phyloP scores from a whole-genome alignment of 2,888 invertebrate genomes.

The Aelia acuminata region DNA sequence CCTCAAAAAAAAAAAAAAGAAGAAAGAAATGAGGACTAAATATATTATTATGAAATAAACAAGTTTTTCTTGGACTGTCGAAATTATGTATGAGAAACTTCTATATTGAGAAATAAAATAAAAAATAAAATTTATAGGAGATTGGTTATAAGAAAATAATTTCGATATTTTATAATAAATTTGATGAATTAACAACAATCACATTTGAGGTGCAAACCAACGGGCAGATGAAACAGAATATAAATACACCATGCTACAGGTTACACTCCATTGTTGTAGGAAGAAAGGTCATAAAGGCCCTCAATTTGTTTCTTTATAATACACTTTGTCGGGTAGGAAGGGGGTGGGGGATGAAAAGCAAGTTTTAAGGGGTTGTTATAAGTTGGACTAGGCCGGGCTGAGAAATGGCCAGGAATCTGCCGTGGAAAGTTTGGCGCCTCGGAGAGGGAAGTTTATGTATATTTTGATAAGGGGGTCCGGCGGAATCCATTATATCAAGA shows the following conservation, averaged over 20 bases:
- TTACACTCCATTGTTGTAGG: constrained; percentile 1
- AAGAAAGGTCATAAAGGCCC: constrained; percentile 52
- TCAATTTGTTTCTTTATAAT: constrained; percentile 59
- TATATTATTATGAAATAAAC: too few species aligned
- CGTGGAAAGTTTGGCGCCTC: constrained; percentile 40
- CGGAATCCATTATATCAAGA: constrained; percentile 65
- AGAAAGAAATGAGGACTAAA: too few species aligned
- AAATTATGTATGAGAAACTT: too few species aligned
- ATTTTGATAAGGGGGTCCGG: constrained; percentile 60
- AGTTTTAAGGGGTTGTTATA: constrained; percentile 59
- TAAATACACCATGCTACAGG: background rate
- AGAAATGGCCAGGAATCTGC: constrained; percentile 58
- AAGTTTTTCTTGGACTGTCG: too few species aligned
- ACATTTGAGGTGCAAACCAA: too few species aligned
- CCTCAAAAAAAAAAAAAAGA: too few species aligned
- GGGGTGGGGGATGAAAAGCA: constrained; percentile 24
- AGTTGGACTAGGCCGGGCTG: constrained; percentile 54
- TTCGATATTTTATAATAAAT: too few species aligned
- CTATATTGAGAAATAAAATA: too few species aligned
- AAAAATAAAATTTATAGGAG: too few species aligned
- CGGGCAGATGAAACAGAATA: background rate
- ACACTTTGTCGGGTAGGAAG: constrained; percentile 51
- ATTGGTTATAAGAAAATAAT: too few species aligned
- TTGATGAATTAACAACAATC: too few species aligned
- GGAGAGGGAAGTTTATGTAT: constrained; percentile 56